A percentile compares a stretch with the other conserved stretches of the same genome.
phyloP scores from a whole-genome alignment of 2,113 vertebrate genomes.

The Machaerirhynchus nigripectus region DNA sequence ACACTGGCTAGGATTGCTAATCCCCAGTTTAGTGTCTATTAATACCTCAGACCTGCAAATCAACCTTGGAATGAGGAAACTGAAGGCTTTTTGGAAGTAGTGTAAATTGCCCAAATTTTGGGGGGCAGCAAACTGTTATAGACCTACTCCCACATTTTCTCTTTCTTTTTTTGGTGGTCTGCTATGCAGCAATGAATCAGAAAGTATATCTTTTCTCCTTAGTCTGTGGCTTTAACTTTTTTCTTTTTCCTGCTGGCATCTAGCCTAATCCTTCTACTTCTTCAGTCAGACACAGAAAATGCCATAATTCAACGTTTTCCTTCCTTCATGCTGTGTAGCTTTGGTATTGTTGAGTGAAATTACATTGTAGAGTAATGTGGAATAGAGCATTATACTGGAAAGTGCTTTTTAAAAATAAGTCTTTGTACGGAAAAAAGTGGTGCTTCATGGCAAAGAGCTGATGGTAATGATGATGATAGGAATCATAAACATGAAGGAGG shows the following conservation, averaged over 20 bases:
- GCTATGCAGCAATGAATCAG: not conserved
- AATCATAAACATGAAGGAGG: not conserved
- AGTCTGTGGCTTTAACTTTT: not conserved
- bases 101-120: not conserved
- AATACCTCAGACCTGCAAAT: not conserved
- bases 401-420: not conserved
- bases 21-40: not conserved
- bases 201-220: not conserved
- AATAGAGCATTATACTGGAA: not conserved
- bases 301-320: not conserved
- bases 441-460: not conserved
- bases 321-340: not conserved
- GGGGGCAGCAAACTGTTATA: not conserved
- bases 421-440: not conserved
- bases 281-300: not conserved
- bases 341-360: not conserved
- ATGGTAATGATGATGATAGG: not conserved
- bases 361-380: not conserved
- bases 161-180: not conserved
- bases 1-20: not conserved
- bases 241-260: not conserved
- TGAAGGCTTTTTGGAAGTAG: not conserved
- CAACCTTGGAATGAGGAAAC: not conserved
- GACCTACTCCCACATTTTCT: not conserved
- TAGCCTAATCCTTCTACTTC: not conserved